Evolutionary conservation across 1,140 invertebrate genomes (phyloP).

Genomic region (Carposina sasakii): DNA sequence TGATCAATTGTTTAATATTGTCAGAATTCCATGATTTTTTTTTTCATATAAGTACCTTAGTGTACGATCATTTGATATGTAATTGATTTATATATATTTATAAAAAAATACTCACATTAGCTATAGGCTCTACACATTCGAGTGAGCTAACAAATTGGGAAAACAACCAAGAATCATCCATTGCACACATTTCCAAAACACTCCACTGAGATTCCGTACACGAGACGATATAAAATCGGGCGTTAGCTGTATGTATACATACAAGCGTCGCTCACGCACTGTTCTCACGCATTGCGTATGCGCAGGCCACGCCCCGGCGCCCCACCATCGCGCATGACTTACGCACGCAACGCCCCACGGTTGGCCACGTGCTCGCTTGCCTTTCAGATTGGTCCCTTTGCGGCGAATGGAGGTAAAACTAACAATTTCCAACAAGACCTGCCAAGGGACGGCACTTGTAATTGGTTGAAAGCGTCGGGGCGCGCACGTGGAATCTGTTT

Average conservation of each 20-base stretch:
- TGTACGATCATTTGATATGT: too few relatives aligned
- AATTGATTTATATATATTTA: too few relatives aligned
- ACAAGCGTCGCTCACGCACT: slow-evolving; percentile 40
- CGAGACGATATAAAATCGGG: neutral
- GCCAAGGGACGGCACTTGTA: slow-evolving; percentile 27
- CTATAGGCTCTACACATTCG: slow-evolving; percentile 25
- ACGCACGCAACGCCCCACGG: slow-evolving; percentile 45
- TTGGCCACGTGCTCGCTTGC: slow-evolving; percentile 32
- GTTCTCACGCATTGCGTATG: slow-evolving; percentile 55
- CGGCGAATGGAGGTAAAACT: slow-evolving; percentile 43
- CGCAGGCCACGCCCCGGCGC: slow-evolving; percentile 41
- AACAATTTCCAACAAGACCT: slow-evolving; percentile 42
- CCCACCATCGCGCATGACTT: slow-evolving; percentile 26
- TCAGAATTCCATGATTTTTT: too few relatives aligned
- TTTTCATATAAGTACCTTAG: too few relatives aligned
- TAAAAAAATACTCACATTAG: slow-evolving; percentile 27
- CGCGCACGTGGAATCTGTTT: slow-evolving; percentile 13
- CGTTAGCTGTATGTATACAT: neutral
- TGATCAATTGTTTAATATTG: too few relatives aligned
- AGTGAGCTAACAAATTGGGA: slow-evolving; percentile 25
- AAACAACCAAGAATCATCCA: slow-evolving; percentile 31
- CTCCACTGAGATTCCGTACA: too few relatives aligned
- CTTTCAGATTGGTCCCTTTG: slow-evolving; percentile 59
- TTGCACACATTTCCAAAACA: slow-evolving; percentile 32
- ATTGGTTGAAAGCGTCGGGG: too few relatives aligned